These are phyloP conservation scores for Julus scanicus DNA, from an alignment of 2,888 invertebrate species.

Conservation along the genomic window DNA sequence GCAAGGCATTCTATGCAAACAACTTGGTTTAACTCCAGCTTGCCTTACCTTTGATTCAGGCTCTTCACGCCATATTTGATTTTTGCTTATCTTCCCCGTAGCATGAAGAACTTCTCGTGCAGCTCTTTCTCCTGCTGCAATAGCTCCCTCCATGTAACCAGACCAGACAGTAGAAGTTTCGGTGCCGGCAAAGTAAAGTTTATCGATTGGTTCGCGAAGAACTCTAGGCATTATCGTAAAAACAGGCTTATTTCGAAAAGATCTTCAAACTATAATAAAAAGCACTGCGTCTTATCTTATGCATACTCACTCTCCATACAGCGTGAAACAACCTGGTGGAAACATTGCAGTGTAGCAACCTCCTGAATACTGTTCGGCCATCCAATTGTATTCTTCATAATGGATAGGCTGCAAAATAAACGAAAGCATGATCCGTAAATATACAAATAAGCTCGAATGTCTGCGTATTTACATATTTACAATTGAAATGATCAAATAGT, in stretches of 20 bases:
- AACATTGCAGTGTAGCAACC: slow-evolving; percentile 65
- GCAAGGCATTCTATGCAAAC: neutral
- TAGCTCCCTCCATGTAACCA: slow-evolving; percentile 62
- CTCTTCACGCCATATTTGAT: slow-evolving; percentile 63
- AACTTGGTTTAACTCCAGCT: neutral
- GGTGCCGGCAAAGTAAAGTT: slow-evolving; percentile 62
- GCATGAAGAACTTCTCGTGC: slow-evolving; percentile 61
- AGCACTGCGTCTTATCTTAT: neutral
- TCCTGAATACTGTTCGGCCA: slow-evolving; percentile 64
- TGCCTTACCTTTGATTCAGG: slow-evolving; percentile 59
- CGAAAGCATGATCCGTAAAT: neutral
- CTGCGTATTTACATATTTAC: neutral
- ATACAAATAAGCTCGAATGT: neutral
- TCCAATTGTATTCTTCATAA: slow-evolving; percentile 65
- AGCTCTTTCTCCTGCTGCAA: slow-evolving; percentile 61
- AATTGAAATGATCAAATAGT: neutral
- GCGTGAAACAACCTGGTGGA: slow-evolving; percentile 65
- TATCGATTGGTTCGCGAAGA: slow-evolving; percentile 63
- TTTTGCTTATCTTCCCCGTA: slow-evolving; percentile 61
- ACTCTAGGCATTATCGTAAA: neutral
- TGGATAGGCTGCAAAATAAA: slow-evolving; percentile 61
- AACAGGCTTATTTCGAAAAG: neutral
- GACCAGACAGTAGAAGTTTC: slow-evolving; percentile 61
- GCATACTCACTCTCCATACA: slow-evolving; percentile 63
- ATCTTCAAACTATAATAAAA: neutral